These are phyloP conservation scores for Halictus quadricinctus DNA, from an alignment of 2,888 invertebrate species.

Conservation along the genomic window DNA sequence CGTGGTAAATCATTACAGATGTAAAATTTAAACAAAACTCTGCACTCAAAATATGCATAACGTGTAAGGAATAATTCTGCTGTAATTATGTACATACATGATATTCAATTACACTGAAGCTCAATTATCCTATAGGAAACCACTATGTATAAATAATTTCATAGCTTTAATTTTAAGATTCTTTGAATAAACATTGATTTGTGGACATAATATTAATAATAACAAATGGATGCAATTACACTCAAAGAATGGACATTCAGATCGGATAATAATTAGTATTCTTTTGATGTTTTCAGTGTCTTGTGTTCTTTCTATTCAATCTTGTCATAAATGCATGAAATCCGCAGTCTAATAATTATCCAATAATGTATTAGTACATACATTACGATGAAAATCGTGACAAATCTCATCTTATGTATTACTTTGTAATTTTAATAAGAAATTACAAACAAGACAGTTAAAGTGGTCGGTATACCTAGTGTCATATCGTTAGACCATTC, in stretches of 20 bases:
- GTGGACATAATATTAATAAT: neutral
- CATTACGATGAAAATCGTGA: neutral
- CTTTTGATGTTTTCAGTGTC: neutral
- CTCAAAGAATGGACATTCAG: neutral
- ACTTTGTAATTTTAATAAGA: neutral
- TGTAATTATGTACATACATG: neutral
- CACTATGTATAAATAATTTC: neutral
- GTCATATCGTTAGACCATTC: slow-evolving; percentile 4
- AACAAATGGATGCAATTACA: no score
- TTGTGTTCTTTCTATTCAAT: neutral
- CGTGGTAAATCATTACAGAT: neutral
- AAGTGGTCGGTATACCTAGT: neutral
- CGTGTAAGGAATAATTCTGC: neutral
- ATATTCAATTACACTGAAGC: neutral
- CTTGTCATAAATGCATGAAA: neutral
- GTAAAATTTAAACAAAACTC: neutral
- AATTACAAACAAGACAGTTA: neutral
- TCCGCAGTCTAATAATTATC: neutral
- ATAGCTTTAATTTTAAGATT: neutral
- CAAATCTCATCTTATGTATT: neutral
- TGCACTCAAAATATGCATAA: neutral
- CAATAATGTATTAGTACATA: neutral
- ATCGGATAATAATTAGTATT: neutral
- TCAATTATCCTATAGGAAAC: neutral
- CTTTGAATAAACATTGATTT: neutral